Evolutionary conservation across 2,113 vertebrate species (phyloP).

Genomic region (Vimba vimba): DNA sequence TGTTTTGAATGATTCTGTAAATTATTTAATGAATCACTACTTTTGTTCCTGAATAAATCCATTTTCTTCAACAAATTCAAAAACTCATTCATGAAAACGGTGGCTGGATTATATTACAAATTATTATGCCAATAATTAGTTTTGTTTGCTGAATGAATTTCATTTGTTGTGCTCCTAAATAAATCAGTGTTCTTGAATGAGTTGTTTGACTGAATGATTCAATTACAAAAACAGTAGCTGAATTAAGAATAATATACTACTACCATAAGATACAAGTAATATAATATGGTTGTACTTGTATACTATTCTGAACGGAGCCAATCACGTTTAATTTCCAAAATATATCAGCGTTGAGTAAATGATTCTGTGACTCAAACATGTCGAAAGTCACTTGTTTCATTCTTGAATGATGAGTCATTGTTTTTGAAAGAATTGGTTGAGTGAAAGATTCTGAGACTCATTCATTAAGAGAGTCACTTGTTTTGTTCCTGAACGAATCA

Average conservation of each 20-base stretch:
- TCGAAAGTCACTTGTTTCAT: neutral
- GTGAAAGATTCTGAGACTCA: neutral
- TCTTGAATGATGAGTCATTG: neutral
- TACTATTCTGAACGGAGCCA: neutral
- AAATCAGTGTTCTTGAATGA: neutral
- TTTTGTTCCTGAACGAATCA: neutral
- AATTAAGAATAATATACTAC: neutral
- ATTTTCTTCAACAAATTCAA: neutral
- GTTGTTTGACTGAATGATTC: neutral
- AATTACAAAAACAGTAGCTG: neutral
- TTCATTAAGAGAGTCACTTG: neutral
- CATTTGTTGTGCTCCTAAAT: neutral
- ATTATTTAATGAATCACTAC: neutral
- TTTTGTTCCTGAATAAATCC: neutral
- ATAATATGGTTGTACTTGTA: neutral
- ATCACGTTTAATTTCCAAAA: neutral
- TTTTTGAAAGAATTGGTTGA: neutral
- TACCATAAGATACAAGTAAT: neutral
- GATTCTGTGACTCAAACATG: neutral
- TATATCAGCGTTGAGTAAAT: neutral
- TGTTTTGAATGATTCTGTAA: neutral
- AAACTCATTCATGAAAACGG: neutral
- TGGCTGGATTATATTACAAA: neutral
- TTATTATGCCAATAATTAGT: neutral
- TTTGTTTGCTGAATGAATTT: neutral